Conservation (phyloP, 2,888 invertebrate species). For the Papilio elwesi region DNA sequence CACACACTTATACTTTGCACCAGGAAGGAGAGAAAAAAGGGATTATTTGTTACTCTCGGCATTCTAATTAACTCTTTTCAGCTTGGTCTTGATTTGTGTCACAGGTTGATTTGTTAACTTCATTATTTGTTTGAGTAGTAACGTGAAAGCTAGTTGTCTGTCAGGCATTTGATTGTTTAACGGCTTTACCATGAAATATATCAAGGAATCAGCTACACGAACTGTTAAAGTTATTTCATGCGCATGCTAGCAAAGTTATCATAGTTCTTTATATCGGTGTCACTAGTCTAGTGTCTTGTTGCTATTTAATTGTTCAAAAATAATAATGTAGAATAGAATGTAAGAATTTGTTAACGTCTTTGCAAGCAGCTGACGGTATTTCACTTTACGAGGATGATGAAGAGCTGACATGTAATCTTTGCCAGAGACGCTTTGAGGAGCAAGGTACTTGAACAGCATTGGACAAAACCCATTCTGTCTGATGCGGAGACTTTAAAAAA, state of each 20-base stretch:
- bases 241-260: slow-evolving; percentile 38
- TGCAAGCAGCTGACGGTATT: slow-evolving; percentile 87
- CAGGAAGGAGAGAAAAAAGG: slow-evolving; percentile 64
- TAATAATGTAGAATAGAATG: slow-evolving; percentile 55
- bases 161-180: slow-evolving; percentile 35
- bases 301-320: slow-evolving; percentile 40
- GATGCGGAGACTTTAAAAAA: slow-evolving; percentile 72
- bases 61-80: slow-evolving; percentile 85
- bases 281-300: slow-evolving; percentile 39
- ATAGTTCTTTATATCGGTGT: slow-evolving; percentile 32
- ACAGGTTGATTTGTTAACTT: slow-evolving; percentile 62
- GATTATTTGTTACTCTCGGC: slow-evolving; percentile 61
- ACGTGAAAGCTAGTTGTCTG: slow-evolving; percentile 37
- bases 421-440: slow-evolving; percentile 91
- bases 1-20: slow-evolving; percentile 80
- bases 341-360: slow-evolving; percentile 84
- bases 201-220: slow-evolving; percentile 26
- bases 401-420: slow-evolving; percentile 89
- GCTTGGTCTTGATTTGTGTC: slow-evolving; percentile 83
- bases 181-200: slow-evolving; percentile 31
- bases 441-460: slow-evolving; percentile 84
- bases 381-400: slow-evolving; percentile 86
- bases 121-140: slow-evolving; percentile 41
- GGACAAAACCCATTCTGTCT: slow-evolving; percentile 67
- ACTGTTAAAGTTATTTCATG: slow-evolving; percentile 42